A percentile compares a stretch with the other conserved stretches of the same genome.
These are phyloP conservation scores for Sphaerodactylus townsendi DNA, from an alignment of 2,113 vertebrate species.

Conservation along the genomic window DNA sequence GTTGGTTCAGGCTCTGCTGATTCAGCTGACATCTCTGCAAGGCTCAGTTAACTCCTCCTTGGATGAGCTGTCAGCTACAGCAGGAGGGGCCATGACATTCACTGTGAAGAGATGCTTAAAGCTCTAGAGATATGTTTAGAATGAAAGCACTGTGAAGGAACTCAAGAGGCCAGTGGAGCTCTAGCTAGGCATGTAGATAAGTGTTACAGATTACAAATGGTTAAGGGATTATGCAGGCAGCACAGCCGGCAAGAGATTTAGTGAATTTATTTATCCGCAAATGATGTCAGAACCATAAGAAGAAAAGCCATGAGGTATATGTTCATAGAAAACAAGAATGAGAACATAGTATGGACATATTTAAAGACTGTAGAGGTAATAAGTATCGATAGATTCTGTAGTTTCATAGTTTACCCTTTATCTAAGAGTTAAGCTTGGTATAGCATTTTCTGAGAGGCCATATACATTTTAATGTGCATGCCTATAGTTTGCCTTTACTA, in stretches of 20 bases:
- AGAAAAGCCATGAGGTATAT: slow-evolving; percentile 22
- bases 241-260: slow-evolving; percentile 57
- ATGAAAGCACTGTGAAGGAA: neutral
- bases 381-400: neutral
- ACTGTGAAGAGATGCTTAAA: neutral
- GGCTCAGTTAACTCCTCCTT: no score
- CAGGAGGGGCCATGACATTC: no score
- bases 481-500: neutral
- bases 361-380: neutral
- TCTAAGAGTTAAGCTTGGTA: neutral
- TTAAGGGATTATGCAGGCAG: slow-evolving; percentile 46
- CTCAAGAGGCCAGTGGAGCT: neutral
- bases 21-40: no score
- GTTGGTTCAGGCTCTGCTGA: no score
- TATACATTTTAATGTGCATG: neutral
- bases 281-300: slow-evolving; percentile 43
- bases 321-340: neutral
- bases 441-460: neutral
- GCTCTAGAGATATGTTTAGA: neutral
- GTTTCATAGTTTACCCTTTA: neutral
- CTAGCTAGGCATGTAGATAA: neutral
- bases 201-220: slow-evolving; percentile 36
- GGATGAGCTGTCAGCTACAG: no score
- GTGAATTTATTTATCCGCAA: slow-evolving; percentile 70
- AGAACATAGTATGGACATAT: slow-evolving; percentile 1